Evolutionary conservation across 2,797 vertebrate genomes (phyloP).

Genomic region (Varecia variegata): DNA sequence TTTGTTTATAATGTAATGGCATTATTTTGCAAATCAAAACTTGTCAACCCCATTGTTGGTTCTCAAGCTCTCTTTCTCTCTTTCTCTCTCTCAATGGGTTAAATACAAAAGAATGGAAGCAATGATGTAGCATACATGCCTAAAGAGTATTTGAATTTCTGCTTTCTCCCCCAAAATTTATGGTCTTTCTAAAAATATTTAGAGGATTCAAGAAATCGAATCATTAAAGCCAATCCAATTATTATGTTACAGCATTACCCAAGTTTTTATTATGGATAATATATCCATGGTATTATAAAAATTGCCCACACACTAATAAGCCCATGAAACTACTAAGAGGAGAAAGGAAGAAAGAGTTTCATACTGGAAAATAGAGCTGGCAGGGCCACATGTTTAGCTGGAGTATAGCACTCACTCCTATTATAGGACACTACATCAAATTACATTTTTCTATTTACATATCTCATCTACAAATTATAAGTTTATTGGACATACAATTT

Average conservation of each 20-base stretch:
- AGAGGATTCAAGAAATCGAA: neutral
- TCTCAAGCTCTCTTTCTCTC: neutral
- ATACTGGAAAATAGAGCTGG: neutral
- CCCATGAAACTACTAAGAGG: neutral
- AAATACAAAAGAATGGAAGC: neutral
- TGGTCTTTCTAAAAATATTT: neutral
- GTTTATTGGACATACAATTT: neutral
- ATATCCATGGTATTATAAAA: neutral
- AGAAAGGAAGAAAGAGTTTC: neutral
- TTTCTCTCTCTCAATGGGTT: neutral
- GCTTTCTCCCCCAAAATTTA: accelerated
- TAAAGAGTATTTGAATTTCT: neutral
- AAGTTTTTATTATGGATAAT: neutral
- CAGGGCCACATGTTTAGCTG: neutral
- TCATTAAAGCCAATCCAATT: neutral
- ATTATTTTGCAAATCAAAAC: neutral
- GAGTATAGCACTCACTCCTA: neutral
- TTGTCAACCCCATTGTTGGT: neutral
- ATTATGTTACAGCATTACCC: neutral
- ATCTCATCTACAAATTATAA: neutral
- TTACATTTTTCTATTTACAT: neutral
- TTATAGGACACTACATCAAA: too few species aligned
- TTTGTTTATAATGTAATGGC: neutral
- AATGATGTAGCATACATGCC: neutral
- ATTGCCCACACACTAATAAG: neutral